Percentiles rank a stretch among this genome's conserved stretches.
Evolutionary conservation across 2,888 invertebrate species (phyloP).

Genomic region (Epistrophe eligans): DNA sequence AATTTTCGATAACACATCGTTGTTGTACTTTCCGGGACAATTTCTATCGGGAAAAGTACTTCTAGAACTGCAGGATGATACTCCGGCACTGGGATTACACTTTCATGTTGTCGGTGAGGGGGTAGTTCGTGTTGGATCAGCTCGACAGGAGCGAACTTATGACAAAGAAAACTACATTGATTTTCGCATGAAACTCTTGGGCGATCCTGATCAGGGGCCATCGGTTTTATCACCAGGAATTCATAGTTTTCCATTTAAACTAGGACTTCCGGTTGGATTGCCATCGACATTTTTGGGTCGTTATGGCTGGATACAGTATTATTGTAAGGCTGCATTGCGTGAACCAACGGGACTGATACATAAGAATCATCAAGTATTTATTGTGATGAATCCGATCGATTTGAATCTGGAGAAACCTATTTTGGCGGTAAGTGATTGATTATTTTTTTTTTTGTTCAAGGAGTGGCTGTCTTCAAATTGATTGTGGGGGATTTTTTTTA

Average conservation of each 20-base stretch:
- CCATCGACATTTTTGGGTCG: slow-evolving; percentile 97
- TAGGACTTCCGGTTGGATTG: slow-evolving; percentile 94
- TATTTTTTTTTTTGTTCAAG: slow-evolving; percentile 19
- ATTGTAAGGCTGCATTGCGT: slow-evolving; percentile 94
- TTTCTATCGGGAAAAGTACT: slow-evolving; percentile 96
- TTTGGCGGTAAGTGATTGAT: slow-evolving; percentile 89
- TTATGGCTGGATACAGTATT: slow-evolving; percentile 98
- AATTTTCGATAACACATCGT: slow-evolving; percentile 95
- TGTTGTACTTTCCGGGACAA: slow-evolving; percentile 96
- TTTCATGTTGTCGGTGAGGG: slow-evolving; percentile 98
- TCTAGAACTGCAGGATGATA: slow-evolving; percentile 96
- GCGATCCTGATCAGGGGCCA: slow-evolving; percentile 93
- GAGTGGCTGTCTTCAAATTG: slow-evolving; percentile 22
- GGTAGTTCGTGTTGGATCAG: slow-evolving; percentile 93
- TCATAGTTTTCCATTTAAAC: slow-evolving; percentile 97
- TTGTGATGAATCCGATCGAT: slow-evolving; percentile 98
- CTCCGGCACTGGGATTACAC: slow-evolving; percentile 94
- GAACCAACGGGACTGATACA: slow-evolving; percentile 94
- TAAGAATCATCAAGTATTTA: slow-evolving; percentile 98
- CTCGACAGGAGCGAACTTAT: slow-evolving; percentile 92
- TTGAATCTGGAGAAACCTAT: slow-evolving; percentile 95
- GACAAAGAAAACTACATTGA: slow-evolving; percentile 98
- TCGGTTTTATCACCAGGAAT: slow-evolving; percentile 95
- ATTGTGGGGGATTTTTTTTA: slow-evolving; percentile 19
- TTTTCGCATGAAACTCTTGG: slow-evolving; percentile 95